These are phyloP conservation scores for Margaritifera margaritifera DNA, from an alignment of 2,888 invertebrate genomes.

Conservation along the genomic window DNA sequence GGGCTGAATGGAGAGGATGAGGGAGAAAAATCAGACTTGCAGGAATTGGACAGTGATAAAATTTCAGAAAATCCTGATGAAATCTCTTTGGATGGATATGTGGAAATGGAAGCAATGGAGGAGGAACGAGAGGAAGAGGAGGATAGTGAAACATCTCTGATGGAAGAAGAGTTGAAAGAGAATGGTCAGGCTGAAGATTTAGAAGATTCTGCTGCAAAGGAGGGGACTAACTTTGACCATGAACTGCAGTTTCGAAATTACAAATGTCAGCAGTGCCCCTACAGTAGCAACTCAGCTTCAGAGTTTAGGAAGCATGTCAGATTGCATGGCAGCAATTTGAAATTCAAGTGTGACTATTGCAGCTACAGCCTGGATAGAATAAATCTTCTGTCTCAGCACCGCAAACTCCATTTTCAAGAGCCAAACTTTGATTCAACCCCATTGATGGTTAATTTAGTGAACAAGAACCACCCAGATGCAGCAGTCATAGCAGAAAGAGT, in stretches of 20 bases:
- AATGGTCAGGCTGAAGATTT: conserved; percentile 14
- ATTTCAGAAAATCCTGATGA: conserved; percentile 12
- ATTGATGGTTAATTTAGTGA: conserved; percentile 34
- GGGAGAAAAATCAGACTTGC: conserved; percentile 14
- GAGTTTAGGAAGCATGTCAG: conserved; percentile 54
- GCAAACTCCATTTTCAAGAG: conserved; percentile 50
- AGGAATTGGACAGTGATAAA: conserved; percentile 19
- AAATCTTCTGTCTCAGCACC: conserved; percentile 49
- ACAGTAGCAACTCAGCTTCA: conserved; percentile 44
- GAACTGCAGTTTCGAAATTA: conserved; percentile 38
- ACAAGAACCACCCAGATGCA: conserved; percentile 37
- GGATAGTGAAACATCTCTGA: conserved; percentile 35
- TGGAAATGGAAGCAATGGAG: conserved; percentile 25
- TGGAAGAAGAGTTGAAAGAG: conserved; percentile 44
- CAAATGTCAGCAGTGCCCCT: conserved; percentile 50
- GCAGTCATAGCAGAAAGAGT: conserved; percentile 18
- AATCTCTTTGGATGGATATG: conserved; percentile 25
- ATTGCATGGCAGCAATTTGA: conserved; percentile 39
- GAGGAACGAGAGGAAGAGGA: conserved; percentile 27
- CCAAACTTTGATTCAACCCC: conserved; percentile 45
- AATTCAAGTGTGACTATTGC: conserved; percentile 53
- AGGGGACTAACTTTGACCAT: conserved; percentile 38
- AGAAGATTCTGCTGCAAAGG: conserved; percentile 32
- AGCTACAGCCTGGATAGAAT: conserved; percentile 47
- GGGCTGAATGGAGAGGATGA: conserved; percentile 24